A percentile compares a stretch with the other conserved stretches of the same genome.
These are phyloP conservation scores for Pandemis corylana DNA, from an alignment of 2,888 invertebrate species.

Conservation along the genomic window DNA sequence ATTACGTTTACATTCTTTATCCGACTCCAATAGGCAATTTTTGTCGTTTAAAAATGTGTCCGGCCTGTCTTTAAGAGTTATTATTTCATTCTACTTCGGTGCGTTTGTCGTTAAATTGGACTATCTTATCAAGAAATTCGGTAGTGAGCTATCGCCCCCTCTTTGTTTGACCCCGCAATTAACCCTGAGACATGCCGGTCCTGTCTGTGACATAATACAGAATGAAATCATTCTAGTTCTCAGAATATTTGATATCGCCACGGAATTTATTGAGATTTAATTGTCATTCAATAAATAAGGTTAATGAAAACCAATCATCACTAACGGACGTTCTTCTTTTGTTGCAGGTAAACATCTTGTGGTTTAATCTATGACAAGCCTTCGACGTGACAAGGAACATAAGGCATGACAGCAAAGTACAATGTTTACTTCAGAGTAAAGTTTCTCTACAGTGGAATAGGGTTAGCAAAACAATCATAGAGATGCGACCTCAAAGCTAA, in stretches of 20 bases:
- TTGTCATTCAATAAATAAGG: conserved; percentile 34
- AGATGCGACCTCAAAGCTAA: conserved; percentile 20
- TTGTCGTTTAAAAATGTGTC: conserved; percentile 9
- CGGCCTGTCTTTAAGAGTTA: conserved; percentile 2
- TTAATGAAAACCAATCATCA: conserved; percentile 1
- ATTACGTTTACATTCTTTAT: conserved; percentile 25
- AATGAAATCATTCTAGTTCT: conserved; percentile 54
- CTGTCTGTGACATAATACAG: conserved; percentile 54
- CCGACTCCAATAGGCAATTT: neutral
- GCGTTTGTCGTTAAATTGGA: conserved; percentile 44
- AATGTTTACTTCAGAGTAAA: conserved; percentile 10
- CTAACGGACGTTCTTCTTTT: conserved; percentile 44
- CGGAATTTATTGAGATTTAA: conserved; percentile 38
- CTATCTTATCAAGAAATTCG: conserved; percentile 51
- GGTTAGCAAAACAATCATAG: conserved; percentile 18
- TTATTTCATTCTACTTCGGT: conserved; percentile 28
- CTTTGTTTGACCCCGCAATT: conserved; percentile 68
- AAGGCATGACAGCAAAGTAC: conserved; percentile 43
- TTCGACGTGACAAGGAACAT: conserved; percentile 58
- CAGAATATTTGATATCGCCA: conserved; percentile 42
- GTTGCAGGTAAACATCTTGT: conserved; percentile 52
- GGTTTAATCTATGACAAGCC: conserved; percentile 52
- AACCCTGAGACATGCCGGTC: conserved; percentile 62
- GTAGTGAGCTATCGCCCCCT: conserved; percentile 61
- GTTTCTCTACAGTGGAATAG: conserved; percentile 10